Conservation (phyloP, 2,797 vertebrate genomes). For the Trichosurus vulpecula region DNA sequence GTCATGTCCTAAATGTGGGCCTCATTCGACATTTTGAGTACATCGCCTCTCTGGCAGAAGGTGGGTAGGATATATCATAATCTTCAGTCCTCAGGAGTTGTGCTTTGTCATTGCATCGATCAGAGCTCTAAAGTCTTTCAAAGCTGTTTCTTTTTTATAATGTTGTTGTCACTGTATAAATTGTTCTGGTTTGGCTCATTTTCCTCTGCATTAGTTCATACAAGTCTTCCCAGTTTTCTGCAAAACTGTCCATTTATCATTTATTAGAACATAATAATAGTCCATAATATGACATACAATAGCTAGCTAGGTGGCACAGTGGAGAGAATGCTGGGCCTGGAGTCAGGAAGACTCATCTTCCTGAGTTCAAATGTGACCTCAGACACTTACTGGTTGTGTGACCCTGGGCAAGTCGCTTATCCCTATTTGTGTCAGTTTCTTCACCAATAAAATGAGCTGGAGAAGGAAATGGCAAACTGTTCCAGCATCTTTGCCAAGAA, state of each 20-base stretch:
- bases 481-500: background rate
- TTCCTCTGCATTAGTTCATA: background rate
- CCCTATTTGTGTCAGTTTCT: accelerated
- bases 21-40: background rate
- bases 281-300: too few species aligned
- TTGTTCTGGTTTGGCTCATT: background rate
- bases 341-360: background rate
- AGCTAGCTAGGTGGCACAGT: background rate
- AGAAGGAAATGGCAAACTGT: background rate
- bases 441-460: background rate
- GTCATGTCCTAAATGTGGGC: background rate
- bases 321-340: background rate
- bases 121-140: background rate
- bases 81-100: background rate
- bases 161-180: background rate
- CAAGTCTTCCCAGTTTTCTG: background rate
- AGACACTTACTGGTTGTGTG: background rate
- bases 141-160: background rate
- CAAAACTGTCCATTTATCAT: background rate
- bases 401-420: background rate
- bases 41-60: background rate
- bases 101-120: background rate
- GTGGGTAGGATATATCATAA: background rate
- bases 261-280: background rate
- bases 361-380: background rate